These are phyloP conservation scores for Rattus rattus DNA, from an alignment of 2,113 vertebrate genomes.

Conservation along the genomic window DNA sequence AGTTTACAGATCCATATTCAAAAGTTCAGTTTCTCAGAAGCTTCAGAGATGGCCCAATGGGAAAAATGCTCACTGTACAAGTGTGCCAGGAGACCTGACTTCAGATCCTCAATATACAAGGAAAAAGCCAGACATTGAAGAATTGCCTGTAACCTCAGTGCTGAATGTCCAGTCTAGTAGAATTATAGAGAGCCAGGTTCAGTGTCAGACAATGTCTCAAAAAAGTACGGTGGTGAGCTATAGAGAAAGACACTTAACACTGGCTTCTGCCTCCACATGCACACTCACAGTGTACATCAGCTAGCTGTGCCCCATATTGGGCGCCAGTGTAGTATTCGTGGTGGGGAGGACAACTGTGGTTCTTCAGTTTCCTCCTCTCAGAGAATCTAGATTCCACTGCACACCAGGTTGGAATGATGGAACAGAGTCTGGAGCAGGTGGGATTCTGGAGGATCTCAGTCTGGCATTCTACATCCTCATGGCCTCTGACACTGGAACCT, in stretches of 20 bases:
- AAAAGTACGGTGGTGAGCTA: not conserved
- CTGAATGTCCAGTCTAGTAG: too few species aligned
- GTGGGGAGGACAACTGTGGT: too few species aligned
- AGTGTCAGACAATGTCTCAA: not conserved
- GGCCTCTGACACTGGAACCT: not conserved
- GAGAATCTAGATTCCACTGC: too few species aligned
- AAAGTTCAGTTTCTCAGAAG: not conserved
- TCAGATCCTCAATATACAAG: not conserved
- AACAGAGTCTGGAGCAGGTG: too few species aligned
- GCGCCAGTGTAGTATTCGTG: too few species aligned
- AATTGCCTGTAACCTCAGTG: not conserved
- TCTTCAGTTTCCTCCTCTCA: too few species aligned
- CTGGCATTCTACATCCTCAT: not conserved
- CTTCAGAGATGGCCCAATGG: not conserved
- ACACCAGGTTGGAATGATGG: too few species aligned
- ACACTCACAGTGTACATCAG: not conserved
- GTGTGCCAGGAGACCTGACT: not conserved
- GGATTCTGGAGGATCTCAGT: too few species aligned
- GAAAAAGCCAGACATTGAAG: not conserved
- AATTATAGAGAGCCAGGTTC: not conserved
- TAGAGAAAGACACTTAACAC: not conserved
- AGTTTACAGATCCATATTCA: not conserved
- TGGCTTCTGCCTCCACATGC: not conserved
- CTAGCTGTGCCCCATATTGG: too few species aligned
- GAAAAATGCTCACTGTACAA: not conserved